Conservation (phyloP, 2,797 vertebrate genomes). For the Helicolenus hilgendorfi region DNA sequence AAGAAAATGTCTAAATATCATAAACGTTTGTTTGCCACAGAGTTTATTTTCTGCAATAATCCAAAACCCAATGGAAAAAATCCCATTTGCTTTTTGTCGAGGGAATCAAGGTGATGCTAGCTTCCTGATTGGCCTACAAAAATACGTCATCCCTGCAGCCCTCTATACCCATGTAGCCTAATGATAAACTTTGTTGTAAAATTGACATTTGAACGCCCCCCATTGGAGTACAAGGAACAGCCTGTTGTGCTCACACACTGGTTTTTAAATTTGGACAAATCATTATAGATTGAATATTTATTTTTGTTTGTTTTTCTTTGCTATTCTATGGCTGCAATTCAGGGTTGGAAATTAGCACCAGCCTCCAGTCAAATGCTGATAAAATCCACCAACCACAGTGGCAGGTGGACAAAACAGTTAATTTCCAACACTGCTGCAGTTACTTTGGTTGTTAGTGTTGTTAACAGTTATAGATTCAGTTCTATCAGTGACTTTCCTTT, state of each 20-base stretch:
- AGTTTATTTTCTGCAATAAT: too few species aligned
- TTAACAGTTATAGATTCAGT: not conserved
- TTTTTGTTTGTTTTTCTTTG: not conserved
- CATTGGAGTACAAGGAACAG: not conserved
- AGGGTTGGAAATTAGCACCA: too few species aligned
- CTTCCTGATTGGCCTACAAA: too few species aligned
- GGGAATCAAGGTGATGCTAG: too few species aligned
- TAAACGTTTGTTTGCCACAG: too few species aligned
- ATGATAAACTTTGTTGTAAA: not conserved
- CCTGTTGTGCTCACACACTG: not conserved
- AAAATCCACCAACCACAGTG: too few species aligned
- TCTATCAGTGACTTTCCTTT: not conserved
- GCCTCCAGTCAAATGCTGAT: too few species aligned
- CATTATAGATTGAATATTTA: not conserved
- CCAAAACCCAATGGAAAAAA: too few species aligned
- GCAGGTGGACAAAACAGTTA: too few species aligned
- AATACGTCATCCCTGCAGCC: fast-evolving
- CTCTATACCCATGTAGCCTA: not conserved
- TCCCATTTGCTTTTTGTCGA: too few species aligned
- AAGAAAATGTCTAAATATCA: too few species aligned
- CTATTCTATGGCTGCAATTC: not conserved
- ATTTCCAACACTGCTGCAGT: too few species aligned
- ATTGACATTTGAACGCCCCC: not conserved
- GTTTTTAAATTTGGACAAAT: not conserved
- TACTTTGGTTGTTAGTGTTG: not conserved